A percentile compares a stretch with the other conserved stretches of the same genome.
Evolutionary conservation across 2,113 vertebrate genomes (phyloP).

Genomic region (Drymodes brunneopygia): DNA sequence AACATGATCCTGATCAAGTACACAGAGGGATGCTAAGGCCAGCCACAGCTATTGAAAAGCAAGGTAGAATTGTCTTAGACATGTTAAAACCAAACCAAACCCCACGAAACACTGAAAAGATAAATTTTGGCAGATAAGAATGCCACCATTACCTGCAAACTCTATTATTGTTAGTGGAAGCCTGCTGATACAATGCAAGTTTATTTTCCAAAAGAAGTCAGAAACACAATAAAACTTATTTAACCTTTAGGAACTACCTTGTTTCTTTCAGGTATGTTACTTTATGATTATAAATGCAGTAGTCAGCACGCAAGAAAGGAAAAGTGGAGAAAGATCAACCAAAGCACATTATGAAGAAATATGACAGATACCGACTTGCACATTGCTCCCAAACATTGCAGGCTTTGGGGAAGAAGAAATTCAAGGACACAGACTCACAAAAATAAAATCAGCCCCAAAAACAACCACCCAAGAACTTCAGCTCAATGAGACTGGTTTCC

Average conservation of each 20-base stretch:
- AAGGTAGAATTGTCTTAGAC: background rate
- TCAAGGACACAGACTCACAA: background rate
- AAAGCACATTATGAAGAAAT: background rate
- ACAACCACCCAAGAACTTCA: background rate
- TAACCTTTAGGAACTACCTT: background rate
- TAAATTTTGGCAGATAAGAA: background rate
- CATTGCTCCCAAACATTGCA: background rate
- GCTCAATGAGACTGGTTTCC: background rate
- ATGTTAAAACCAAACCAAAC: background rate
- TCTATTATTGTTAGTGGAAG: background rate
- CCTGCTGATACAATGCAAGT: background rate
- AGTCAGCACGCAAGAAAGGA: background rate
- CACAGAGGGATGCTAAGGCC: conserved; percentile 93
- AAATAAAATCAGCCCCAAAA: background rate
- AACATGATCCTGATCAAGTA: conserved; percentile 97
- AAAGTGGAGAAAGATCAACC: background rate
- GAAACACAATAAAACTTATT: background rate
- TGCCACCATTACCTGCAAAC: background rate
- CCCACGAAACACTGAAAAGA: background rate
- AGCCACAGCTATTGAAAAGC: conserved; percentile 85
- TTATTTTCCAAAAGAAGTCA: background rate
- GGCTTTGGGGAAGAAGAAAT: background rate
- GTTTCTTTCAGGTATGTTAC: background rate
- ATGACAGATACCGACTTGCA: background rate
- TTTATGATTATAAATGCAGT: background rate